phyloP scores from a whole-genome alignment of 2,797 vertebrate species.

The Sorex maritimensis region DNA sequence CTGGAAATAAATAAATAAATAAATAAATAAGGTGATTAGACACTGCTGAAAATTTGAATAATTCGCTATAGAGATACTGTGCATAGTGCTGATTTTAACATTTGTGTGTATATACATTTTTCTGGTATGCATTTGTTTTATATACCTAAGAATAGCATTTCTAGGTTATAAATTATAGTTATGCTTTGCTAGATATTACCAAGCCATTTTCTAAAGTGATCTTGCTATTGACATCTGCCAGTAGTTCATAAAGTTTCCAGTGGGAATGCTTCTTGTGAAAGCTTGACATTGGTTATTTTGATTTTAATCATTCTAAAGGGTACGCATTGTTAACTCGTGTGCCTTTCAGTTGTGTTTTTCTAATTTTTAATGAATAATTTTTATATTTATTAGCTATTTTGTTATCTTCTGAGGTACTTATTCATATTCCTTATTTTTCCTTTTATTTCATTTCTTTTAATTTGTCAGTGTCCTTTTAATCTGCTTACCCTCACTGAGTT shows the following conservation, averaged over 20 bases:
- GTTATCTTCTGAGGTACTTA: not conserved
- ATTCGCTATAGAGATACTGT: not conserved
- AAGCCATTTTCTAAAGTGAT: not conserved
- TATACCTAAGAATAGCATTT: not conserved
- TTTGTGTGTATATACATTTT: not conserved
- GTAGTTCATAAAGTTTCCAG: not conserved
- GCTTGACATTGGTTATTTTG: not conserved
- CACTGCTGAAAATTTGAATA: not conserved
- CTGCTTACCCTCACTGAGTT: too few relatives aligned
- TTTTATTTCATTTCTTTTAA: not conserved
- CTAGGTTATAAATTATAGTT: not conserved
- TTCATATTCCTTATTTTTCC: not conserved
- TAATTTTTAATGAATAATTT: not conserved
- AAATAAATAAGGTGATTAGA: not conserved
- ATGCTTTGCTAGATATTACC: constrained; percentile 6
- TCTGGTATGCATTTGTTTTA: constrained; percentile 38
- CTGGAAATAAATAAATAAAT: not conserved
- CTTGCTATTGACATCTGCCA: not conserved
- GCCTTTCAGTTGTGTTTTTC: not conserved
- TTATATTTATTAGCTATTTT: constrained; percentile 10
- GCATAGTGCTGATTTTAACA: not conserved
- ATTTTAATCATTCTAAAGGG: not conserved
- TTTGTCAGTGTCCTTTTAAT: too few relatives aligned
- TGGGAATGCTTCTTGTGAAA: not conserved
- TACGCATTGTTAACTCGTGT: not conserved